A percentile compares a stretch with the other conserved stretches of the same genome.
Conservation (phyloP, 2,113 vertebrate species). For the Nycticebus coucang region DNA sequence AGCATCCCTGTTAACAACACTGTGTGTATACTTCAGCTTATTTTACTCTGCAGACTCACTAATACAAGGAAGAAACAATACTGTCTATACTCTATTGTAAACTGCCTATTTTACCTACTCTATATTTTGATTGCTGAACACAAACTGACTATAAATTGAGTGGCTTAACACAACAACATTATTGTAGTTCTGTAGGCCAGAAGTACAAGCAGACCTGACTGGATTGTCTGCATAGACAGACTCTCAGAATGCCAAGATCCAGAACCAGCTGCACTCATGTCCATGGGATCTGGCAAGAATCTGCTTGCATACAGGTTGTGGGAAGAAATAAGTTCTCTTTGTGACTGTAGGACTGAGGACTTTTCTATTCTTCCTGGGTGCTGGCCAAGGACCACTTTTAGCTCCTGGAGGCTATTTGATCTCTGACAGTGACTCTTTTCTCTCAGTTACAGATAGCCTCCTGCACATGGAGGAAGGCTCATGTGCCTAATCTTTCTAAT, state of each 20-base stretch:
- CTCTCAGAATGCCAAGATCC: not conserved
- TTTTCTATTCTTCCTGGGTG: no score
- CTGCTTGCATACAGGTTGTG: not conserved
- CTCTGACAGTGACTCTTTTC: no score
- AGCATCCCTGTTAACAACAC: no score
- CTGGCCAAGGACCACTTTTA: no score
- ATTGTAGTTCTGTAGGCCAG: not conserved
- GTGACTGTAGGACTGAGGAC: no score
- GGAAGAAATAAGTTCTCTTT: no score
- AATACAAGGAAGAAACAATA: not conserved
- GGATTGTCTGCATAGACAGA: not conserved
- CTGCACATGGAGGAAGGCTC: not conserved
- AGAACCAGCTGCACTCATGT: not conserved
- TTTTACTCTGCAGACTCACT: not conserved
- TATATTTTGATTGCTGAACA: not conserved
- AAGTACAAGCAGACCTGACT: fast-evolving
- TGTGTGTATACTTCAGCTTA: no score
- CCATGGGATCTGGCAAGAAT: not conserved
- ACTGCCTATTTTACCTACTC: not conserved
- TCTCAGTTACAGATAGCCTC: no score
- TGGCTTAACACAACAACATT: not conserved
- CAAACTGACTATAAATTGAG: not conserved
- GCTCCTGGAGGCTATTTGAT: no score
- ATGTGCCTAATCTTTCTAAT: no score
- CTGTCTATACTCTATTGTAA: not conserved